phyloP scores from a whole-genome alignment of 2,888 invertebrate genomes.

The Cataglyphis albicans region DNA sequence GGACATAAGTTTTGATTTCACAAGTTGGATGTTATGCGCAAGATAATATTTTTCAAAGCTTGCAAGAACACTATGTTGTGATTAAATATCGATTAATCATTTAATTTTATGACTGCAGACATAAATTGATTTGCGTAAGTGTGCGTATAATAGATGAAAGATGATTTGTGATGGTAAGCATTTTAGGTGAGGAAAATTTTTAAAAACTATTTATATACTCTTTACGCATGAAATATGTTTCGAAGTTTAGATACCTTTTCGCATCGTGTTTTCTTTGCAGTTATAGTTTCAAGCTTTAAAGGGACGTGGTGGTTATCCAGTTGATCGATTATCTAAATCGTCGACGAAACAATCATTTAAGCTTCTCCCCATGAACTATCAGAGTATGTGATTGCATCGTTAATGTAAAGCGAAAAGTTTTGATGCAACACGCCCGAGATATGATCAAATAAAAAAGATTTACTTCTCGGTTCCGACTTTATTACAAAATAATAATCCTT shows the following conservation, averaged over 20 bases:
- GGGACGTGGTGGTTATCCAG: background rate
- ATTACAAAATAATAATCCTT: background rate
- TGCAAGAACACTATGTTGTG: background rate
- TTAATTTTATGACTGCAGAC: background rate
- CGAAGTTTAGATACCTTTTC: background rate
- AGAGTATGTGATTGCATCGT: conserved; percentile 15
- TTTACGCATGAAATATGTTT: conserved; percentile 8
- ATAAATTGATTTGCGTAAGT: conserved; percentile 20
- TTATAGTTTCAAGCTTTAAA: background rate
- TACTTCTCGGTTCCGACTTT: background rate
- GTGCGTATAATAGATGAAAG: background rate
- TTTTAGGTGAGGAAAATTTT: background rate
- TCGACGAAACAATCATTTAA: conserved; percentile 20
- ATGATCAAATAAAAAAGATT: conserved; percentile 1
- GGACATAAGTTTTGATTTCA: background rate
- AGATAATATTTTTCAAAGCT: background rate
- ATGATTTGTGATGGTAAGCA: background rate
- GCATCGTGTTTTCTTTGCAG: background rate
- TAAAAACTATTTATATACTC: background rate
- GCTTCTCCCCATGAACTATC: conserved; percentile 11
- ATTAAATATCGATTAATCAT: conserved; percentile 20
- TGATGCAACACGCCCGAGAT: background rate
- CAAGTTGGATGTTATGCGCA: background rate
- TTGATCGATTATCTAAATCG: conserved; percentile 11
- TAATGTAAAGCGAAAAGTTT: conserved; percentile 37